Conservation (phyloP, 2,113 vertebrate genomes). For the Hydrochoerus hydrochaeris region DNA sequence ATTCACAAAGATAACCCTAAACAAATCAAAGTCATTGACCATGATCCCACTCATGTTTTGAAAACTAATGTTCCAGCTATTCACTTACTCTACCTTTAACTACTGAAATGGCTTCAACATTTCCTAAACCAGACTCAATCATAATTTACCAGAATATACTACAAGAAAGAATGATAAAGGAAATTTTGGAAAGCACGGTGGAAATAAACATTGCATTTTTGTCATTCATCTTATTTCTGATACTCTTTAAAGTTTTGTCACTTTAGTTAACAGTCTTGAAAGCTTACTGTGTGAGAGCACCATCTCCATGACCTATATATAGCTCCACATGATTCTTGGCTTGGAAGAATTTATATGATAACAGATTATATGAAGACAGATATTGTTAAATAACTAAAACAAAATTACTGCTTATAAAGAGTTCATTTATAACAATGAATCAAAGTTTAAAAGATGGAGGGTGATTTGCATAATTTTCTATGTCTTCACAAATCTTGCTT, state of each 20-base stretch:
- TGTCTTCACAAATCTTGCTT: not conserved
- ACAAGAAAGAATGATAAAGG: not conserved
- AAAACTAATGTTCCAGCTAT: not conserved
- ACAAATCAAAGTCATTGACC: not conserved
- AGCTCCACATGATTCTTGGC: not conserved
- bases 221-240: not conserved
- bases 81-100: not conserved
- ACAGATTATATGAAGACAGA: not conserved
- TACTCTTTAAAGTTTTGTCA: not conserved
- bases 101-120: not conserved
- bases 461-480: not conserved
- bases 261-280: not conserved
- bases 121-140: not conserved
- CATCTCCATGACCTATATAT: not conserved
- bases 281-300: not conserved
- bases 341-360: not conserved
- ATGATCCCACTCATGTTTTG: not conserved
- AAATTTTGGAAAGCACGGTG: not conserved
- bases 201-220: not conserved
- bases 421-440: not conserved
- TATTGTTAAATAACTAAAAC: not conserved
- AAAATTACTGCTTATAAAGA: not conserved
- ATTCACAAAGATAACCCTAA: not conserved
- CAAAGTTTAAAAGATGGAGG: not conserved
- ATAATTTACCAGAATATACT: not conserved